Evolutionary conservation across 1,140 invertebrate genomes (phyloP).

Genomic region (Pteromalus puparum): DNA sequence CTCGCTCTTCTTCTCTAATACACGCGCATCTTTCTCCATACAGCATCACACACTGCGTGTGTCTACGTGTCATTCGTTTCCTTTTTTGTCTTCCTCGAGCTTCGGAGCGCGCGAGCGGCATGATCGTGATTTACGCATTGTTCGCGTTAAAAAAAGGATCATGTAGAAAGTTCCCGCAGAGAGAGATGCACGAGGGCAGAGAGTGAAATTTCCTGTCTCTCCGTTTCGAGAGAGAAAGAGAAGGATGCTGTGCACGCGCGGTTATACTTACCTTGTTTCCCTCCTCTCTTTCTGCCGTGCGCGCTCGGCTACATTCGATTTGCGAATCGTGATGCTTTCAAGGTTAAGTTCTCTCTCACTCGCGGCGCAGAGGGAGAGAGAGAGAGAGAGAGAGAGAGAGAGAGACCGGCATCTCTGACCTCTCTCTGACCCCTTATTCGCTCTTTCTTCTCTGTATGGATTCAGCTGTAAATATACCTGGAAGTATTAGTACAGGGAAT

Average conservation of each 20-base stretch:
- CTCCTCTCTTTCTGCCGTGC: constrained; percentile 1
- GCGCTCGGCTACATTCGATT: constrained; percentile 43
- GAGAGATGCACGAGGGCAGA: neutral
- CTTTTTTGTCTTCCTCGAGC: neutral
- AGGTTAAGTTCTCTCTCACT: constrained; percentile 39
- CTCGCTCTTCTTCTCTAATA: neutral
- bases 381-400: neutral
- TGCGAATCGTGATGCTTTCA: constrained; percentile 51
- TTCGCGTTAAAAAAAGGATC: constrained; percentile 38
- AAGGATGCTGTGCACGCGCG: constrained; percentile 41
- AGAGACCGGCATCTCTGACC: constrained; percentile 33
- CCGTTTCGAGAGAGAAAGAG: constrained; percentile 28
- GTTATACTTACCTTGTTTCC: constrained; percentile 38
- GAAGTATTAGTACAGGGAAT: neutral
- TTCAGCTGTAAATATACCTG: neutral
- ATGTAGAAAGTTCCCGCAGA: constrained; percentile 16
- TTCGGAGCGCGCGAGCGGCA: neutral
- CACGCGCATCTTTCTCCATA: neutral
- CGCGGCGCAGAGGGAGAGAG: neutral
- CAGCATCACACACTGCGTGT: neutral
- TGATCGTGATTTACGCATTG: constrained; percentile 29
- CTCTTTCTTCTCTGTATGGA: neutral
- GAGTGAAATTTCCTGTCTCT: constrained; percentile 36
- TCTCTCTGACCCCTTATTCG: constrained; percentile 37
- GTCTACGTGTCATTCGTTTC: neutral